A percentile compares a stretch with the other conserved stretches of the same genome.
These are phyloP conservation scores for Grammomys dolichurus DNA, from an alignment of 2,113 vertebrate genomes.

Conservation along the genomic window DNA sequence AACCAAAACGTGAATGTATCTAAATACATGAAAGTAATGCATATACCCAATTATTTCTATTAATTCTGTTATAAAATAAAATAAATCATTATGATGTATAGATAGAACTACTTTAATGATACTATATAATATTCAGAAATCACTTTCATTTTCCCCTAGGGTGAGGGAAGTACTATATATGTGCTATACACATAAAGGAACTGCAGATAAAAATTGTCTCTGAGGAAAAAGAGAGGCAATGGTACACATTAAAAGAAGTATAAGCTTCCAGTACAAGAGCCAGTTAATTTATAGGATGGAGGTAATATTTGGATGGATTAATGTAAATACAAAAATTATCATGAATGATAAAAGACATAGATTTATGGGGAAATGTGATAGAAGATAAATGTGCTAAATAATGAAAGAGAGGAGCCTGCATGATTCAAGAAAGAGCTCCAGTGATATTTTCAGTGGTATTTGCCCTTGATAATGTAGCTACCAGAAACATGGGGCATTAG, in stretches of 20 bases:
- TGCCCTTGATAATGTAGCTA: background rate
- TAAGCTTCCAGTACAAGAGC: background rate
- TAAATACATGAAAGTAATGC: background rate
- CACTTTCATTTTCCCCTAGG: background rate
- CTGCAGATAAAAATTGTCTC: background rate
- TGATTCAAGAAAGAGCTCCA: background rate
- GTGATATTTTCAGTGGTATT: background rate
- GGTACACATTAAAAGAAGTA: background rate
- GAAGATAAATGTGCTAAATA: background rate
- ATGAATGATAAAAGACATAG: background rate
- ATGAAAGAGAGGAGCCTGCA: background rate
- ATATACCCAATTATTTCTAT: background rate
- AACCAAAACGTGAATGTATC: slow-evolving; percentile 18
- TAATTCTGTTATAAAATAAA: background rate
- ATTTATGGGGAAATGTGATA: background rate
- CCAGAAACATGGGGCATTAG: background rate
- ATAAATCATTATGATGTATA: background rate
- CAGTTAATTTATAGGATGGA: slow-evolving; percentile 16
- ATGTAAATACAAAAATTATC: slow-evolving; percentile 1
- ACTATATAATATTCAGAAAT: background rate
- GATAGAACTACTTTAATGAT: background rate
- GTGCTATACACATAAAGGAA: background rate
- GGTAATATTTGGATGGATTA: background rate
- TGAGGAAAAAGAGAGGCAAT: background rate
- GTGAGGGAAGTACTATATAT: background rate